Evolutionary conservation across 1,140 invertebrate genomes (phyloP), one percentile per base, ranked within the genome.

Genomic region (Caenorhabditis briggsae): DNA sequence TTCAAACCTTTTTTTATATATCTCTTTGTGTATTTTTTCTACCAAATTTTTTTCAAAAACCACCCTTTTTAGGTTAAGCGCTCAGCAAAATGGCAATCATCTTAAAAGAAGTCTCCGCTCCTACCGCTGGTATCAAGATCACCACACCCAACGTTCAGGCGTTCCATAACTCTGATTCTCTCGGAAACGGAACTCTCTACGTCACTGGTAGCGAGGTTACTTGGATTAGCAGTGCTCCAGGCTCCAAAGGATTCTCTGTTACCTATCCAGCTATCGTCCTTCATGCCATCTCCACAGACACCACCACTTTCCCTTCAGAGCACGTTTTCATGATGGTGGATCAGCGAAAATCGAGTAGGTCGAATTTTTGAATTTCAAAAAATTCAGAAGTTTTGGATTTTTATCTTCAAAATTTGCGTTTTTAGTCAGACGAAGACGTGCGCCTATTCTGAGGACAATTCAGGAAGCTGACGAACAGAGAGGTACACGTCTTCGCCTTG

Each of bases 291-390:
- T 95, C 95, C 16, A 93, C 94, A 93, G 95, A 96, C 92, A 90
- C 94, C 20, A 92, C 92, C 87, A 92, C 93, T 78, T 95, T 95
- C 93, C 94, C 94, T n/a, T 93, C 94, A 74, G 94, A 95, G 89
- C 95, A 95, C 93, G 92, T 96, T 33, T 96, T 95, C 91, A 90
- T 96, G 55, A 95, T 95, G 94, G 92, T 95, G 46, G 95, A 95
- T 92, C 93, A 93, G 25, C 93, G 94, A 91, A 91, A 95, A 88
- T 93, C 94, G 70, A 93, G 92, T 93, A 88, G 11, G 70, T 12
- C n/a, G n/a, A n/a, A n/a, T n/a, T 43, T 78, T 78, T 46, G 41
- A 48, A 14, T 43, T 64, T 33, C 16, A 18, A 58, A 58, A 25
- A 61, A n/a, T n/a, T n/a, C 14, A 25, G 9, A 33, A n/a, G 23